Percentiles rank a stretch among this genome's conserved stretches.
These are phyloP conservation scores for Sterna hirundo DNA, from an alignment of 2,113 vertebrate genomes.

Conservation along the genomic window DNA sequence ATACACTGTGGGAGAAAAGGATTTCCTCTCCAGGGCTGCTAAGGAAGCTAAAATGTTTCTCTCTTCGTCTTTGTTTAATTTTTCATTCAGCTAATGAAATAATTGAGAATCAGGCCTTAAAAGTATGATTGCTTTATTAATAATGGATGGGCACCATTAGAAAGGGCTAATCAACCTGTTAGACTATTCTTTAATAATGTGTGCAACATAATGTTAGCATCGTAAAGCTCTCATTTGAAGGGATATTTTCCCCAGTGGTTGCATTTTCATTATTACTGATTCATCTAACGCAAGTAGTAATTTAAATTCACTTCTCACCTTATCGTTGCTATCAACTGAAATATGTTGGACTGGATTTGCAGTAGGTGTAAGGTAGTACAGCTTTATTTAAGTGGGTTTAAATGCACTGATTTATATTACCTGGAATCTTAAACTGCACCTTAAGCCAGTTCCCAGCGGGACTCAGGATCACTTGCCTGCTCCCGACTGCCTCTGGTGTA, in stretches of 20 bases:
- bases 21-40: neutral
- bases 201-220: neutral
- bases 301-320: neutral
- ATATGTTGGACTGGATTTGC: neutral
- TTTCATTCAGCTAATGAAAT: slow-evolving; percentile 44
- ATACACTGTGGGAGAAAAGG: neutral
- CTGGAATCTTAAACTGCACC: neutral
- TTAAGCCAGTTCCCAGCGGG: neutral
- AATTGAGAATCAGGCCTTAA: slow-evolving; percentile 22
- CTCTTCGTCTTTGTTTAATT: slow-evolving; percentile 21
- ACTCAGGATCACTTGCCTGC: rapidly evolving
- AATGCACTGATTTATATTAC: neutral
- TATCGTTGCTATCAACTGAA: neutral
- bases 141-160: slow-evolving; percentile 37
- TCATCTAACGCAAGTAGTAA: neutral
- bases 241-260: neutral
- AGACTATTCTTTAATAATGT: neutral
- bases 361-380: neutral
- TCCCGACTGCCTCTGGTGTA: neutral
- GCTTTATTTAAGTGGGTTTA: neutral
- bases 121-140: slow-evolving; percentile 46
- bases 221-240: neutral
- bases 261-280: slow-evolving; percentile 9
- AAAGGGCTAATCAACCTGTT: slow-evolving; percentile 45
- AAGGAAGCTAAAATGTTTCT: slow-evolving; percentile 18